A percentile compares a stretch with the other conserved stretches of the same genome.
Conservation (phyloP, 2,888 invertebrate species). For the Athripsodes cinereus region DNA sequence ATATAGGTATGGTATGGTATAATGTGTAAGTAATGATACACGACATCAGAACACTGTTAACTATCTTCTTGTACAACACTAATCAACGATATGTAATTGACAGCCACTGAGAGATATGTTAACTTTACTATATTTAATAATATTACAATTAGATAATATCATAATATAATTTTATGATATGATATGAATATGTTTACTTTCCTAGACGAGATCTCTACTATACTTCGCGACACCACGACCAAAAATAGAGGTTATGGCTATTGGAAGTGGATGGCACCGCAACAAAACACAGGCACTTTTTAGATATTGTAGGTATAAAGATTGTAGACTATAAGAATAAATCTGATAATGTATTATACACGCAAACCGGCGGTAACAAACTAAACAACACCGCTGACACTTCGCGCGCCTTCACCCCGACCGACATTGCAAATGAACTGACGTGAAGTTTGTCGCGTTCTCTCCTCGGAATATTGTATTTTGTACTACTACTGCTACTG, state of each 20-base stretch:
- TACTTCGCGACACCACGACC: conserved; percentile 3
- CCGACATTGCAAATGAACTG: conserved; percentile 21
- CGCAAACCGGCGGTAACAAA: conserved; percentile 17
- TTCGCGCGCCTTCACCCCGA: conserved; percentile 16
- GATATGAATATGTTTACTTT: background rate
- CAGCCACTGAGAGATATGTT: background rate
- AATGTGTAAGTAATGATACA: background rate
- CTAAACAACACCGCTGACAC: conserved; percentile 21
- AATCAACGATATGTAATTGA: conserved; percentile 1
- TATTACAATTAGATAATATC: background rate
- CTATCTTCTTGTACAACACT: background rate
- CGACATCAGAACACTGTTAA: background rate
- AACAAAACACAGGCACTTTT: conserved; percentile 17
- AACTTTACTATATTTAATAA: background rate
- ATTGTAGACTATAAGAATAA: conserved; percentile 20
- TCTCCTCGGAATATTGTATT: no score
- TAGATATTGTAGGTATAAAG: conserved; percentile 10
- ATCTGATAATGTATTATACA: conserved; percentile 13
- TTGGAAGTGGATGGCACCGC: conserved; percentile 17
- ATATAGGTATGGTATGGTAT: no score
- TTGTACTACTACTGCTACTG: no score
- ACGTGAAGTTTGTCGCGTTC: conserved; percentile 15
- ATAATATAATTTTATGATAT: background rate
- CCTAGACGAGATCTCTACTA: background rate
- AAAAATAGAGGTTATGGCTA: conserved; percentile 14